Base-by-base conservation (phyloP, 1,140 invertebrate species). In the Helicoverpa zea region DNA sequence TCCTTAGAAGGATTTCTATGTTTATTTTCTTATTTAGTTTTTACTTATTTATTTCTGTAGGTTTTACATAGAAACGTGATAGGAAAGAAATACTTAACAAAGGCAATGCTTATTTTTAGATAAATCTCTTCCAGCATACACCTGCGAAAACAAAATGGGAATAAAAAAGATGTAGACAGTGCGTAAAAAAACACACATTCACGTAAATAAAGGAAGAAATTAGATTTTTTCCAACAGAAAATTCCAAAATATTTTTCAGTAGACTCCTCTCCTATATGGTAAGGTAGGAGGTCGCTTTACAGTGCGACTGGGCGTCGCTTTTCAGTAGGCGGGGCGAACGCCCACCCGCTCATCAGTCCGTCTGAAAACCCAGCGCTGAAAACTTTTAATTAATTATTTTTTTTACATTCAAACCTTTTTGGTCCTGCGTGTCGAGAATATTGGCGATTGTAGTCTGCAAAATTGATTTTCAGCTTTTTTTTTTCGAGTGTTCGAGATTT, bases 221-320 rank as follows among this genome's bases (percentile, higher is more conserved):
- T 23, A 23, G 35, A 35, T 35, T 43, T 43, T 43, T 43, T 43
- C 35, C 5, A 43, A 43, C 4, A 43, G 35, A 43, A 43, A 43
- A 43, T 43, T 43, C 35, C 35, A 9, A 43, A 43, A 43, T 43
- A 43, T 68, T 49, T 16, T n/a, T 51, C 23, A 61, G 47, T 47
- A 14, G 54, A 10, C 43, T 23, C 76, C 13, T 35, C 64, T 79
- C 76, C 64, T 79, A 70, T 52, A 29, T 78, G 51, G 30, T 81
- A 30, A 23, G 70, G 85, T 86, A 90, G 92, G 91, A 88, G 91
- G 91, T 87, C 91, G 88, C 92, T 93, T 68, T 88, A 87, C 76
- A 94, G 92, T 87, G 88, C 18, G 10, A 58, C 84, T 91, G 92
- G 92, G 92, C 92, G 92, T 92, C 92, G 89, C 92, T 92, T 47